Base-by-base conservation (phyloP, 2,888 invertebrate species). In the Andrena camellia region DNA sequence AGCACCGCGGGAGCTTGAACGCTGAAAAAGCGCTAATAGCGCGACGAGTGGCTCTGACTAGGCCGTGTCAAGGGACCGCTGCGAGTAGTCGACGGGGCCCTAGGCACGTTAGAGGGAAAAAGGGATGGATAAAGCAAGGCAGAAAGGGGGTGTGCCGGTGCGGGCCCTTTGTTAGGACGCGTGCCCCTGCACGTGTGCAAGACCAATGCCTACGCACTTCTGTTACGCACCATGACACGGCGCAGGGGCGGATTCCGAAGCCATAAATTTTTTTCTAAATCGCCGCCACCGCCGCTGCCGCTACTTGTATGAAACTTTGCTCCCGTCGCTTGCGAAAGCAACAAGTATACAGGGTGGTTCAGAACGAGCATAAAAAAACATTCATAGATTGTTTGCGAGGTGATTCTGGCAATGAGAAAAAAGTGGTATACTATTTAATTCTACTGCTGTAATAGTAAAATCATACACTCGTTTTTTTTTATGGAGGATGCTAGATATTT, bases 101-200 rank as follows among this genome's bases (percentile, higher is more conserved):
- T 75, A 72, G 78, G 79, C 64, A 71, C 71, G 72, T 54, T 68
- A 63, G 78, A 84, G 76, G 83, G 83, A 81, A 82, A 86, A 83
- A 87, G 84, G 86, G 81, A 88, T 76, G 80, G 84, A 87, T 81
- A 78, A 82, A 84, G 86, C 78, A 81, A 82, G 66, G 81, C 64
- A 75, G 80, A 78, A 80, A 84, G 88, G 83, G 87, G 87, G 89
- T 88, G 89, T 92, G 89, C 84, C 89, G 90, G 93, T 91, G 92
- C 91, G 93, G 93, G 93, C 90, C 90, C 93, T 93, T 93, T 93
- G 93, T 93, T 90, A 90, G 80, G 93, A 92, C 93, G 93, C 93
- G 93, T 93, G 93, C 93, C 93, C 92, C 86, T 92, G 93, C 93
- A 93, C 93, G 93, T 93, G 93, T 93, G 93, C 93, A 91, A 90